A percentile compares a stretch with the other conserved stretches of the same genome.
Evolutionary conservation across 2,113 vertebrate genomes (phyloP).

Genomic region (Arothron firmamentum): DNA sequence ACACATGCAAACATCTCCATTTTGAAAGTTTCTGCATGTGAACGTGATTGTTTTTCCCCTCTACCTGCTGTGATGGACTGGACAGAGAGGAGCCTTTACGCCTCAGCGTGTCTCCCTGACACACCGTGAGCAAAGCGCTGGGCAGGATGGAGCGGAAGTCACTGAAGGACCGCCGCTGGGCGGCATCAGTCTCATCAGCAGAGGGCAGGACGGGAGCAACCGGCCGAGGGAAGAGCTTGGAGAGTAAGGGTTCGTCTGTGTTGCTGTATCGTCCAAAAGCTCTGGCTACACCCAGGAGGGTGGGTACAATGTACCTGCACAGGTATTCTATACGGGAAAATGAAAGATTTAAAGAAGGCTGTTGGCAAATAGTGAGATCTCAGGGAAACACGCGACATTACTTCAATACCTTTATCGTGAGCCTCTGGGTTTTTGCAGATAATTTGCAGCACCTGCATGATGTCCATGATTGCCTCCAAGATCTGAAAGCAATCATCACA

Average conservation of each 20-base stretch:
- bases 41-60: background rate
- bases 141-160: conserved; percentile 97
- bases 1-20: no score
- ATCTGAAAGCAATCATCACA: conserved; percentile 71
- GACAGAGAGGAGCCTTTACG: conserved; percentile 84
- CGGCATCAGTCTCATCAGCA: conserved; percentile 78
- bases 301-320: conserved; percentile 88
- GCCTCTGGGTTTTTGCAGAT: conserved; percentile 85
- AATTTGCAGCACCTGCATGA: conserved; percentile 87
- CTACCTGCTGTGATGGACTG: conserved; percentile 84
- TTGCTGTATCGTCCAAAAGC: conserved; percentile 94
- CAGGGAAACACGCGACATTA: background rate
- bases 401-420: conserved; percentile 86
- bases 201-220: conserved; percentile 68
- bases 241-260: conserved; percentile 89
- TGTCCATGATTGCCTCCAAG: conserved; percentile 85
- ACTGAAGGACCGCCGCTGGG: conserved; percentile 88
- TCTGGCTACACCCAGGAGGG: conserved; percentile 87
- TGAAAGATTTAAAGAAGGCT: background rate
- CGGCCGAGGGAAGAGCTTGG: conserved; percentile 89
- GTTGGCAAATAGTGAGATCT: background rate
- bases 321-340: conserved; percentile 79
- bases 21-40: background rate
- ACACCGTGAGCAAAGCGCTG: conserved; percentile 86
- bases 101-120: conserved; percentile 85